Evolutionary conservation across 2,888 invertebrate species (phyloP), one percentile per base, ranked within the genome.

Genomic region (Bellardia pandia): DNA sequence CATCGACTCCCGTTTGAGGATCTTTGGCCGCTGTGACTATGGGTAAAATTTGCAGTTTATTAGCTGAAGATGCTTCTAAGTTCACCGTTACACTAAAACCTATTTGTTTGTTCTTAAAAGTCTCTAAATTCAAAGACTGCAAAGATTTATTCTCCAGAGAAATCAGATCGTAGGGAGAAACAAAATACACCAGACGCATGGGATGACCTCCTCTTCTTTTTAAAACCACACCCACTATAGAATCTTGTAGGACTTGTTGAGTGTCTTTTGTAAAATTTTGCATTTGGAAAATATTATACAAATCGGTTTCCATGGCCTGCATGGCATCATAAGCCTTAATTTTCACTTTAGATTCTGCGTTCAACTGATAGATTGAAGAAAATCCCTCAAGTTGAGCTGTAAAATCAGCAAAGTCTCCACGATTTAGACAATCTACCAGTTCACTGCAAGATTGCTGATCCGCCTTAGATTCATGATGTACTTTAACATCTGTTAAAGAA

Each of bases 261-360:
- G 94, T 94, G 88, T 96, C 95, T 93, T 96, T 95, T 92, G 97
- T 96, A 90, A 96, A 96, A 79, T 95, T 96, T 91, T 97, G 96
- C 48, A 97, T 93, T 90, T 97, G 97, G 56, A 97, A 96, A 88
- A 98, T 93, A 72, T 96, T 96, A 89, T 96, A 96, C 82, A 99
- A 94, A 94, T 99, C 99, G 33, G 97, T 96, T 94, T 99, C 99
- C 90, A 99, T 94, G 48, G 98, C 98, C 92, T 98, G 98, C 75
- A 99, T 94, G 14, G 98, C 98, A 91, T 97, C 96, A 92, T 98
- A 98, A 2, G 98, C 98, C 94, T 98, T 98, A 89, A 96, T 97
- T 94, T 98, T 99, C 9, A 98, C 96, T 94, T 98, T 98, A 92
- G 98, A 98, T 91, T 99, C 99, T 11, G 98, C 98, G 94, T 98